These are phyloP conservation scores for Agrochola circellaris DNA, from an alignment of 2,888 invertebrate genomes.

Conservation along the genomic window DNA sequence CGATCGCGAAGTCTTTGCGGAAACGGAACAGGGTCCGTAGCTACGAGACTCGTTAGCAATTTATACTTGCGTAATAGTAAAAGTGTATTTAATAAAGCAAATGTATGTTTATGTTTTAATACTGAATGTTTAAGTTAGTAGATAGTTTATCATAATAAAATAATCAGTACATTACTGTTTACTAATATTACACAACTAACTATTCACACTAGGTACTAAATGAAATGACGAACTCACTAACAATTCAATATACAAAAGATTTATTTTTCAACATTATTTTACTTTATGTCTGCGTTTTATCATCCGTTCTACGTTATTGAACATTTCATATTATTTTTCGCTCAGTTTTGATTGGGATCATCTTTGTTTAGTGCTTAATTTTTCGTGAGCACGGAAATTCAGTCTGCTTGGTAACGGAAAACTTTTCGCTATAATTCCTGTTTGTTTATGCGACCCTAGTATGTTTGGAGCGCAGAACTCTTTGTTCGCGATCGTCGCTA, in stretches of 20 bases:
- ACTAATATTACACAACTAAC: no score
- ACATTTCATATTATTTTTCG: background rate
- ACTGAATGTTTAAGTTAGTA: background rate
- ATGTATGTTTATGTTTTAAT: background rate
- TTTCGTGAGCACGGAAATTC: background rate
- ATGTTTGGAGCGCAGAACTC: constrained; percentile 31
- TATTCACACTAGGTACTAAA: background rate
- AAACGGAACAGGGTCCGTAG: background rate
- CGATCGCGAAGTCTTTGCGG: background rate
- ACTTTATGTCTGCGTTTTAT: background rate
- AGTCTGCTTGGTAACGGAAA: background rate
- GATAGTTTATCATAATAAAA: background rate
- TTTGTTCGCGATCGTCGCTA: constrained; percentile 11
- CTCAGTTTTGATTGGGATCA: background rate
- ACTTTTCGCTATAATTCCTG: background rate
- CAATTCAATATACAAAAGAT: background rate
- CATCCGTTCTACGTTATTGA: background rate
- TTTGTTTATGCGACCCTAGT: constrained; percentile 22
- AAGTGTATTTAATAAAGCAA: background rate
- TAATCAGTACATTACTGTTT: background rate
- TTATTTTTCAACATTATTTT: background rate
- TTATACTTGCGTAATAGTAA: background rate
- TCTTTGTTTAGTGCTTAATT: no score
- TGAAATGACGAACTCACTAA: background rate
- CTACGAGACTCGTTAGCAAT: background rate